phyloP scores from a whole-genome alignment of 1,140 invertebrate genomes.

The Oreohelix idahoensis region DNA sequence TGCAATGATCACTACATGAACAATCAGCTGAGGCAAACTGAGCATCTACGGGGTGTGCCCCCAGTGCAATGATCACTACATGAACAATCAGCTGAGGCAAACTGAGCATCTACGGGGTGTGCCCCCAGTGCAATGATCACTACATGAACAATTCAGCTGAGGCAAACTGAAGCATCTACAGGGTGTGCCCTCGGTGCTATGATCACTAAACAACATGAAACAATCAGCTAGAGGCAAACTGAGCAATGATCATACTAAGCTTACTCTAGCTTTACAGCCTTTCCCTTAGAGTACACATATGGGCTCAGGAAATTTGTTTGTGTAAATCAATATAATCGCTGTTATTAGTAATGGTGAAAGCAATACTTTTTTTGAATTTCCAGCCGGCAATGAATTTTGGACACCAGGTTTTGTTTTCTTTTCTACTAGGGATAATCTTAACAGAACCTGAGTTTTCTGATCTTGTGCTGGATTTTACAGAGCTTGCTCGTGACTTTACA shows the following conservation, averaged over 20 bases:
- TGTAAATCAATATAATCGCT: not conserved
- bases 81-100: no score
- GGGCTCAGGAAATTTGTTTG: not conserved
- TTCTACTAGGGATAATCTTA: not conserved
- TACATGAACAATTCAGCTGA: no score
- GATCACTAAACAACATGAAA: no score
- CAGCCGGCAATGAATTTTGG: not conserved
- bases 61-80: no score
- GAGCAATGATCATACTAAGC: not conserved
- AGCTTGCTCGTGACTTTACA: no score
- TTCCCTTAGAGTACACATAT: not conserved
- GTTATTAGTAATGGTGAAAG: not conserved
- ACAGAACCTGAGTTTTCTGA: not conserved
- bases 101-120: no score
- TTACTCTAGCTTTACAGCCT: not conserved
- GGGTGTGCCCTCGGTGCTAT: no score
- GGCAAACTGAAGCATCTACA: no score
- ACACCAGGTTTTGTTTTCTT: not conserved
- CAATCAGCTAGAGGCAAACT: not conserved
- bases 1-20: no score
- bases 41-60: no score
- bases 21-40: no score
- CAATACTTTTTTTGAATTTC: not conserved
- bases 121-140: no score
- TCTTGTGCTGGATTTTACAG: not conserved